Conservation (phyloP, 1,140 invertebrate species). For the Pseudomyrmex concolor region DNA sequence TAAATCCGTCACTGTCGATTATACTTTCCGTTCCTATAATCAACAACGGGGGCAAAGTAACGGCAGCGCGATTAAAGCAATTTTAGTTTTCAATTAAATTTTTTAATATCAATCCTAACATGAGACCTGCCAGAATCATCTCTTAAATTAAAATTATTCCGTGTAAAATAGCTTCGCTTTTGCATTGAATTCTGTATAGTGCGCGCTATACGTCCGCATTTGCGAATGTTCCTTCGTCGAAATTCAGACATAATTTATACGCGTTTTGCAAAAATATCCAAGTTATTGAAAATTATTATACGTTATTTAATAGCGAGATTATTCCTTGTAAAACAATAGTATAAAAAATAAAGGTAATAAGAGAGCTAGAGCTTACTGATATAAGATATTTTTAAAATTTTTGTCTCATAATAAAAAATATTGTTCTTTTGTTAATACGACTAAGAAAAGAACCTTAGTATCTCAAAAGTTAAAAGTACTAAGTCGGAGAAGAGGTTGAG, state of each 20-base stretch:
- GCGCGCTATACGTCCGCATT: neutral
- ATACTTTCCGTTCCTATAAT: conserved; percentile 56
- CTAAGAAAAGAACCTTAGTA: neutral
- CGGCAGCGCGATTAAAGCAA: conserved; percentile 56
- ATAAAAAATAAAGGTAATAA: no score
- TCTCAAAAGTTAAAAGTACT: neutral
- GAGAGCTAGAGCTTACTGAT: neutral
- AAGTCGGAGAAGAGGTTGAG: conserved; percentile 15
- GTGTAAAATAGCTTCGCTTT: conserved; percentile 22
- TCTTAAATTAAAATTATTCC: conserved; percentile 56
- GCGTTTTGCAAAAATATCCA: neutral
- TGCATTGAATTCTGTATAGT: conserved; percentile 1
- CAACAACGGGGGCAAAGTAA: conserved; percentile 45
- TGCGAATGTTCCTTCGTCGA: neutral
- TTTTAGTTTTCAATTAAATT: conserved; percentile 59
- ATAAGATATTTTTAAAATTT: neutral
- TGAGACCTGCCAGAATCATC: conserved; percentile 33
- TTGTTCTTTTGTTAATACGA: neutral
- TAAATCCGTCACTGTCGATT: conserved; percentile 62
- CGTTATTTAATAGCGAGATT: neutral
- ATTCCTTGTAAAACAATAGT: neutral
- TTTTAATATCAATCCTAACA: conserved; percentile 58
- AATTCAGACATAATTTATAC: conserved; percentile 38
- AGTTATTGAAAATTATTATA: conserved; percentile 8
- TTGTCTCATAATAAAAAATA: neutral